Percentiles rank a stretch among this genome's conserved stretches.
Evolutionary conservation across 1,140 invertebrate genomes (phyloP).

Genomic region (Apis mellifera): Amel_HAv3.1 CM009944.2:5157001-5157500

Average conservation of each 20-base stretch:
- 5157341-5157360: too few relatives aligned
- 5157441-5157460: too few relatives aligned
- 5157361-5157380: too few relatives aligned
- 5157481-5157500: not conserved
- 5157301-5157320: too few relatives aligned
- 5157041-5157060: slow-evolving; percentile 26
- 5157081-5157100: not conserved
- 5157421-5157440: not conserved
- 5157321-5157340: too few relatives aligned
- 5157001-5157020: slow-evolving; percentile 1
- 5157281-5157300: not conserved
- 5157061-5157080: not conserved
- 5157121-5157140: slow-evolving; percentile 2
- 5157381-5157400: not conserved
- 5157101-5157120: slow-evolving; percentile 17
- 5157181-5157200: not conserved
- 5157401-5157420: not conserved
- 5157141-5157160: not conserved
- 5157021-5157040: not conserved
- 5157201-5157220: not conserved
- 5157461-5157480: not conserved
- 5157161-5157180: not conserved
- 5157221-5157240: not conserved
- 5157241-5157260: not conserved
- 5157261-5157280: not conserved